Base-by-base conservation (phyloP, 53 echinoderm and acorn worm genomes). In the Holothuria scabra region DNA sequence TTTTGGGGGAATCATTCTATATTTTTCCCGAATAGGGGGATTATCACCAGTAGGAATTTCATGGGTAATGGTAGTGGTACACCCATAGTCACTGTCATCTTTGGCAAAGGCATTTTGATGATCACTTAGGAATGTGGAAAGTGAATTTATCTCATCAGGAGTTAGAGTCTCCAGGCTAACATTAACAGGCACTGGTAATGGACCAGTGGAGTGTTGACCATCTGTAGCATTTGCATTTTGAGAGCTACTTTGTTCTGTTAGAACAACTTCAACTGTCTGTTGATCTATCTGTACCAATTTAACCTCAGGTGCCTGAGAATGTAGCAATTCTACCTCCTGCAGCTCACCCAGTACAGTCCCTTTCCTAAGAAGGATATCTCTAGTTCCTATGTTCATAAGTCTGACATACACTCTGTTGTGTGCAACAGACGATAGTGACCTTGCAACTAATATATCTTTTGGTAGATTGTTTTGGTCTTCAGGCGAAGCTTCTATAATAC, bases 1-100 rank as follows among this genome's bases (percentile, higher is more conserved):
- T 10, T 80, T 83, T 66, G 81, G 87, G 56, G 87, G 88, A 22
- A 67, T 41, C 18, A 76, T 46, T 13, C 81, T 57, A 12, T 64
- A 63, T 26, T 48, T 66, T 66, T 87, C 78, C 21, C 80, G 52
- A 23, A n/a, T 67, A 8, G 87, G 87, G 6, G 63, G 60, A 18
- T 68, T 60, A 41, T 82, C 1, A 5, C 75, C 83, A 25, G 88
- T 87, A 37, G 81, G 83, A 4, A 87, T 87, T 12, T 18, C 49
- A 74, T 88, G 88, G 20, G 68, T 70, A 29, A 83, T 82, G 49
- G 82, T 11, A n/a, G 74, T 55, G 18, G 88, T 83, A 9, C 88
- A 70, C 48, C 88, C 88, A 20, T 74, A 48, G 34, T 84, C 88
- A 65, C 72, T 72, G 41, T 83, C 88, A 26, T 84, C 18, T 32